Evolutionary conservation across 2,888 invertebrate genomes (phyloP), one percentile per base, ranked within the genome.

Genomic region (Osmoderma eremita): DNA sequence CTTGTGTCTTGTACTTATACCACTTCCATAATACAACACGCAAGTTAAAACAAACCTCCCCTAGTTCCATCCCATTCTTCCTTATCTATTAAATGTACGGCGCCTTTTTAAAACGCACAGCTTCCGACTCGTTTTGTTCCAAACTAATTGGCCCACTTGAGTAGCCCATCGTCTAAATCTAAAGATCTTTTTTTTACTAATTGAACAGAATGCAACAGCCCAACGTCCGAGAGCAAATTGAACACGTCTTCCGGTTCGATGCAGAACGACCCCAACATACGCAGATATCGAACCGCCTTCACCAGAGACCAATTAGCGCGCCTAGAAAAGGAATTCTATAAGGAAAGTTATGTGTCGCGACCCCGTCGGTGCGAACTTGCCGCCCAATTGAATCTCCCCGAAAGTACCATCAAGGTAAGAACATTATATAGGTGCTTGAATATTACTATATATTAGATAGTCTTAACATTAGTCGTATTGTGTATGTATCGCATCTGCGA

Each of bases 281-380:
- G 97, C 67, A 87, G 98, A 63, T 99, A 99, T 82, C 87, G 99
- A 53, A 99, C 98, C 0, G 98, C 98, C 0, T 99, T 99, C 83
- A 96, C 97, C 0, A 85, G 97, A 10, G 98, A 98, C 79, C 98
- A 98, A 81, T 83, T 98, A 48, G 90, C 88, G 0, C 86, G 95
- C 12, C 84, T 99, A 63, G 99, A 99, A 83, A 95, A 96, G 77
- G 99, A 99, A 82, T 99, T 98, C 80, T 90, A 90, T 83, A 92
- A 94, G 76, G 99, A 99, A 83, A 98, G 97, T 82, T 99, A 99
- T 83, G 98, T 99, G 0, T 97, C 97, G 0, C 85, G 98, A 63
- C 98, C 98, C 0, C 86, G 96, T 67, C 85, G 99, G 70, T 97
- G 97, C 79, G 98, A 99, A 81, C 84, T 99, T 41, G 98, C 99